Conservation (phyloP, 1,140 invertebrate species). For the Ceratosolen fusciceps region DNA sequence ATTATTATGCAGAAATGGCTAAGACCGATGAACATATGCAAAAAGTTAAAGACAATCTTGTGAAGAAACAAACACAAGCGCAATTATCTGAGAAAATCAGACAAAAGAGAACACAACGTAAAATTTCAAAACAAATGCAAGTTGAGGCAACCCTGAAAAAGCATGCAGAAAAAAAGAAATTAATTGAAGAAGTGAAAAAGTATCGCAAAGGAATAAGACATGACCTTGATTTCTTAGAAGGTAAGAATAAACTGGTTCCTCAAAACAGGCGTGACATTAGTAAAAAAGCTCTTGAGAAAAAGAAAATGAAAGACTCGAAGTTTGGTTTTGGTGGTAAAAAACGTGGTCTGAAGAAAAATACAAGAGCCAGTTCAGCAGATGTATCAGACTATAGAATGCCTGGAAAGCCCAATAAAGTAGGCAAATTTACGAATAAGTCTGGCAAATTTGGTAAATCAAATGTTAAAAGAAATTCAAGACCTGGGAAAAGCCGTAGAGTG, state of each 20-base stretch:
- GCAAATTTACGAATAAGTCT: conserved; percentile 57
- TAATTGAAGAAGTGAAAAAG: conserved; percentile 88
- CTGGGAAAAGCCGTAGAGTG: conserved; percentile 76
- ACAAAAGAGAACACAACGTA: conserved; percentile 90
- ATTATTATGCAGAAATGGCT: conserved; percentile 99
- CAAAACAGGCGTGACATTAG: conserved; percentile 58
- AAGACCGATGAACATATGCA: conserved; percentile 99
- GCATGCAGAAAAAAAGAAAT: conserved; percentile 82
- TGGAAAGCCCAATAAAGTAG: conserved; percentile 62
- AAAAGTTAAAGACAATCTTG: conserved; percentile 88
- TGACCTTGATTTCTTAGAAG: conserved; percentile 88
- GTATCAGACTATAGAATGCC: conserved; percentile 76
- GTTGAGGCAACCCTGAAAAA: conserved; percentile 86
- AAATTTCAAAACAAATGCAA: conserved; percentile 92
- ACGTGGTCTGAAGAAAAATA: conserved; percentile 90
- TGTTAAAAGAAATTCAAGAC: conserved; percentile 62
- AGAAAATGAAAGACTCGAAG: conserved; percentile 85
- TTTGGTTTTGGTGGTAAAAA: conserved; percentile 98
- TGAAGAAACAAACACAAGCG: conserved; percentile 86
- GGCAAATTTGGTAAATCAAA: conserved; percentile 63
- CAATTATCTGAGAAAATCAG: conserved; percentile 91
- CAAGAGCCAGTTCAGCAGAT: conserved; percentile 81
- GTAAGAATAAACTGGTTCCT: conserved; percentile 73
- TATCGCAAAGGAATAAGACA: conserved; percentile 86
- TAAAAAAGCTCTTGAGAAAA: conserved; percentile 74